Evolutionary conservation across 2,113 vertebrate species (phyloP).

Genomic region (Tenrec ecaudatus): DNA sequence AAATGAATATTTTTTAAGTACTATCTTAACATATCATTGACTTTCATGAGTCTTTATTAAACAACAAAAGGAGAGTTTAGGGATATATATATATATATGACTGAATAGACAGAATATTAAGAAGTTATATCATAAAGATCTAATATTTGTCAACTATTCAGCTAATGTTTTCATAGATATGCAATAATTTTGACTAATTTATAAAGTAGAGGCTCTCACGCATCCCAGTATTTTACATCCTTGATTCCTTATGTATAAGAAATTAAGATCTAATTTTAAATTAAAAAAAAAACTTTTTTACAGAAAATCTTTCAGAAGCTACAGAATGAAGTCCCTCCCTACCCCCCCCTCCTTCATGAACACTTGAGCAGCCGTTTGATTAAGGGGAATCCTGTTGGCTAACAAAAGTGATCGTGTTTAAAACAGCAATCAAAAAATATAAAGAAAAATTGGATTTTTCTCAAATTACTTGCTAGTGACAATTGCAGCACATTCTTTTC

Average conservation of each 20-base stretch:
- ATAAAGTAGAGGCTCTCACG: neutral
- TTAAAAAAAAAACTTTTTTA: neutral
- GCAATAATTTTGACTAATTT: neutral
- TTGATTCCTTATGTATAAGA: neutral
- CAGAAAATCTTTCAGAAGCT: neutral
- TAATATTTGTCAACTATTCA: neutral
- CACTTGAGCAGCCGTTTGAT: no score
- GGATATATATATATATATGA: neutral
- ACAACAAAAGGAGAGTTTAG: neutral
- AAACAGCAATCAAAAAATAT: neutral
- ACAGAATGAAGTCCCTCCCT: neutral
- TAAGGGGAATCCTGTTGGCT: no score
- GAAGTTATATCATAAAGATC: neutral
- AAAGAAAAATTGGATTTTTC: neutral
- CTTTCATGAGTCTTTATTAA: neutral
- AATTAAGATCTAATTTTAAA: neutral
- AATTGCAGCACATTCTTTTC: neutral
- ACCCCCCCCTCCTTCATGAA: no score
- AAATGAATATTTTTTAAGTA: neutral
- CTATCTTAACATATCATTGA: slow-evolving; percentile 3
- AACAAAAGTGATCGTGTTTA: neutral
- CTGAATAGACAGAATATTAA: neutral
- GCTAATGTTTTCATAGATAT: neutral
- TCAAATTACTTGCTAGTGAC: neutral
- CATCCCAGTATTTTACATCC: neutral